Evolutionary conservation across 2,797 vertebrate species (phyloP).

Genomic region (Scleropages formosus): DNA sequence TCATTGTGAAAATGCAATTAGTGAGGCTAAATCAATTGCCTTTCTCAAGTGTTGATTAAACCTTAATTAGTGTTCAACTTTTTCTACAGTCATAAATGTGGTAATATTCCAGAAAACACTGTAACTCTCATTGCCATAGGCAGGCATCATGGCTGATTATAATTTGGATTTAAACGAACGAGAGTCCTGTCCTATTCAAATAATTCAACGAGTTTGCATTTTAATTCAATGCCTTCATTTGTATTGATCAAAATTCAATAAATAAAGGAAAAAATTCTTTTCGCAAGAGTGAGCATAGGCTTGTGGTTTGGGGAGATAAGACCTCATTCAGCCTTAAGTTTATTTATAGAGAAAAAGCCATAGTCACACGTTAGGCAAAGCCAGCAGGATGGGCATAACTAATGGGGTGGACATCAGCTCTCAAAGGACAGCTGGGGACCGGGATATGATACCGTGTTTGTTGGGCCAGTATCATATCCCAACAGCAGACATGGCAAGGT

Average conservation of each 20-base stretch:
- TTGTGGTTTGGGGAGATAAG: slow-evolving; percentile 29
- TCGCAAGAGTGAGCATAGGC: not conserved
- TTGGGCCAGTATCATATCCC: not conserved
- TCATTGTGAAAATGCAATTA: not conserved
- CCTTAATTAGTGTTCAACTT: not conserved
- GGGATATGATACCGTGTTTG: no score
- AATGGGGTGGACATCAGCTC: not conserved
- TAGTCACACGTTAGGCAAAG: not conserved
- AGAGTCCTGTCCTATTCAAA: not conserved
- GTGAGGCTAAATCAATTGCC: not conserved
- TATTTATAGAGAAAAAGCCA: not conserved
- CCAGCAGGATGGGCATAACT: not conserved
- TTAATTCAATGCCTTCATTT: slow-evolving; percentile 32
- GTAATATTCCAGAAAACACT: not conserved
- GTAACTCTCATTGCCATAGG: not conserved
- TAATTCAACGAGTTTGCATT: slow-evolving; percentile 9
- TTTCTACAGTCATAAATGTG: not conserved
- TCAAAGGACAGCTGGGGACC: not conserved
- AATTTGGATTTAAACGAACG: not conserved
- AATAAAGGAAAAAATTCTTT: slow-evolving; percentile 15
- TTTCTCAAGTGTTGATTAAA: not conserved
- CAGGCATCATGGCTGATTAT: not conserved
- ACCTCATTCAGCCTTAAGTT: slow-evolving; percentile 18
- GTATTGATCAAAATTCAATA: slow-evolving; percentile 23
- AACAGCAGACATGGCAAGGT: not conserved